Percentiles rank a stretch among this genome's conserved stretches.
These are phyloP conservation scores for Acanthaster planci DNA, from an alignment of 35 echinoderm and acorn worm genomes.

Conservation along the genomic window DNA sequence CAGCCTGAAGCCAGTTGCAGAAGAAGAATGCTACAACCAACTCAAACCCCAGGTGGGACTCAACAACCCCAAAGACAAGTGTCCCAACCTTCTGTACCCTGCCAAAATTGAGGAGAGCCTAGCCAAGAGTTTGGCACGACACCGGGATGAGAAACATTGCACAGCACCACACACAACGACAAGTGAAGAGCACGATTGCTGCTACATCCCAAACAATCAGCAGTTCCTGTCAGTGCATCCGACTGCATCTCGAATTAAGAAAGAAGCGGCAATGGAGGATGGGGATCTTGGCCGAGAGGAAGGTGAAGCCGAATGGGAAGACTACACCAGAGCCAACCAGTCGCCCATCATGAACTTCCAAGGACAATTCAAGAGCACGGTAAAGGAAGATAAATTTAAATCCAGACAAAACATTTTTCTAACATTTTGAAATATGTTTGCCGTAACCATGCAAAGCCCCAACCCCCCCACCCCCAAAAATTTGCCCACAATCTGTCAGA, in stretches of 20 bases:
- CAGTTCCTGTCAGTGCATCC: slow-evolving; percentile 48
- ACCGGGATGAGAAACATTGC: background rate
- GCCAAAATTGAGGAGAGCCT: background rate
- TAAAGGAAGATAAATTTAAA: no score
- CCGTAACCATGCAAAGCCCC: no score
- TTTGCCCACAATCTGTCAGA: no score
- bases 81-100: slow-evolving; percentile 1
- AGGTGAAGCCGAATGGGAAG: slow-evolving; percentile 77
- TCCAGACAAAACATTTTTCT: no score
- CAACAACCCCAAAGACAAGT: background rate
- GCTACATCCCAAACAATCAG: slow-evolving; percentile 82
- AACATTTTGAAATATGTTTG: no score
- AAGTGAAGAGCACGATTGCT: slow-evolving; percentile 31
- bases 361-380: slow-evolving; percentile 99
- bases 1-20: background rate
- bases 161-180: background rate
- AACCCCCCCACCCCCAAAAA: no score
- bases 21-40: background rate
- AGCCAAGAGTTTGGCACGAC: background rate
- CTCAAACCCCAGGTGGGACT: slow-evolving; percentile 1
- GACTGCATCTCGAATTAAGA: slow-evolving; percentile 37
- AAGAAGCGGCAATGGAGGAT: slow-evolving; percentile 28
- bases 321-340: slow-evolving; percentile 73
- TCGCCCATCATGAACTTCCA: slow-evolving; percentile 95
- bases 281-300: slow-evolving; percentile 26